Evolutionary conservation across 2,888 invertebrate species (phyloP).

Genomic region (Drosophila borborema): DNA sequence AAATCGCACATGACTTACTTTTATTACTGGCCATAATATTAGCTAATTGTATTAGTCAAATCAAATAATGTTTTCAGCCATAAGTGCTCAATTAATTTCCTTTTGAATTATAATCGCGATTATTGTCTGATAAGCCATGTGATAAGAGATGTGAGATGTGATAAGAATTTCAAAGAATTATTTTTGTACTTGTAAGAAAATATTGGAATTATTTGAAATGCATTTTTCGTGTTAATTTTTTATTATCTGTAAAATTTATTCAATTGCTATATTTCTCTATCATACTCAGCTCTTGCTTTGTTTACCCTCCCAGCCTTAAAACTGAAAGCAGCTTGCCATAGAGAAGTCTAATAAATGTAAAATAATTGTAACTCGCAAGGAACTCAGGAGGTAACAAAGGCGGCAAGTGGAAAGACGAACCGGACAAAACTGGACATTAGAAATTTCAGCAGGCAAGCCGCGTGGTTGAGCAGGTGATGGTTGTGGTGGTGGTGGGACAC

Average conservation of each 20-base stretch:
- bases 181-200: no score
- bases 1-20: slow-evolving; percentile 16
- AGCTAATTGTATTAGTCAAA: slow-evolving; percentile 16
- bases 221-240: no score
- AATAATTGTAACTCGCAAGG: slow-evolving; percentile 5
- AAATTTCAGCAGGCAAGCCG: slow-evolving; percentile 13
- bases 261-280: no score
- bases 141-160: no score
- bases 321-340: slow-evolving; percentile 43
- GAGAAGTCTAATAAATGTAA: slow-evolving; percentile 19
- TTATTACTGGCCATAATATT: slow-evolving; percentile 20
- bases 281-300: not conserved
- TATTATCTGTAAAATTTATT: no score
- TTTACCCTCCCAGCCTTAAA: slow-evolving; percentile 8
- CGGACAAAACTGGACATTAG: not conserved
- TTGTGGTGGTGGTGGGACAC: slow-evolving; percentile 20
- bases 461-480: slow-evolving; percentile 41
- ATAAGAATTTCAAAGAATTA: no score
- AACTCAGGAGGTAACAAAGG: slow-evolving; percentile 9
- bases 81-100: not conserved
- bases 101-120: not conserved
- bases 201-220: no score
- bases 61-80: not conserved
- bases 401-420: slow-evolving; percentile 11
- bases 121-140: no score